Base-by-base conservation (phyloP, 2,797 vertebrate species). In the Artibeus jamaicensis region DNA sequence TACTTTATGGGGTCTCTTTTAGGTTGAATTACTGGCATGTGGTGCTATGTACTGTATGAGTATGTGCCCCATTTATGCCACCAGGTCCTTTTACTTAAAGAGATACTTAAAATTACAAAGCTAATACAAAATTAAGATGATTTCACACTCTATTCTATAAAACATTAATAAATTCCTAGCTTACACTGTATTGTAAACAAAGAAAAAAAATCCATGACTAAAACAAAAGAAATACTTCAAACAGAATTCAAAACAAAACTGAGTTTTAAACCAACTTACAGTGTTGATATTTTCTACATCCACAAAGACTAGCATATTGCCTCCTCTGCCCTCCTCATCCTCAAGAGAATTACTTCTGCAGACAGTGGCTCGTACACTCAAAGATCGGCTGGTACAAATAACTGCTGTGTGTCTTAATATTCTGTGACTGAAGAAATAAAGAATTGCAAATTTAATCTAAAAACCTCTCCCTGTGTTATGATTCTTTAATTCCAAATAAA, bases 241-340 rank as follows among this genome's bases (percentile, higher is more conserved):
- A 88, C 76, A 83, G 62, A 93, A 88, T 95, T 96, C 86, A 92
- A 94, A 95, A 86, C 50, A 83, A 86, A 92, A 94, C 21, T 77
- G 46, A 73, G 14, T 84, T 95, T 78, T 92, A 86, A 96, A 78
- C 37, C 73, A 88, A 98, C 99, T 99, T 98, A 99, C 99, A 89
- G 99, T 99, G 94, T 99, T 99, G 92, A 99, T 99, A 97, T 99
- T 99, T 98, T 99, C 99, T 96, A 99, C 99, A 96, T 99, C 99
- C 68, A 99, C 98, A 91, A 99, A 99, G 83, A 99, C 98, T 90
- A 99, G 98, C 97, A 99, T 99, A 96, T 98, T 99, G 96, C 98
- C 98, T 67, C 98, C 98, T 97, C 97, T 98, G 92, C 98, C 98
- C 67, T 98, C 99, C 95, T 98, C 98, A 92, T 98, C 98, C 9